Percentiles rank a stretch among this genome's conserved stretches.
phyloP scores from a whole-genome alignment of 2,113 vertebrate genomes.

The Neogobius melanostomus region DNA sequence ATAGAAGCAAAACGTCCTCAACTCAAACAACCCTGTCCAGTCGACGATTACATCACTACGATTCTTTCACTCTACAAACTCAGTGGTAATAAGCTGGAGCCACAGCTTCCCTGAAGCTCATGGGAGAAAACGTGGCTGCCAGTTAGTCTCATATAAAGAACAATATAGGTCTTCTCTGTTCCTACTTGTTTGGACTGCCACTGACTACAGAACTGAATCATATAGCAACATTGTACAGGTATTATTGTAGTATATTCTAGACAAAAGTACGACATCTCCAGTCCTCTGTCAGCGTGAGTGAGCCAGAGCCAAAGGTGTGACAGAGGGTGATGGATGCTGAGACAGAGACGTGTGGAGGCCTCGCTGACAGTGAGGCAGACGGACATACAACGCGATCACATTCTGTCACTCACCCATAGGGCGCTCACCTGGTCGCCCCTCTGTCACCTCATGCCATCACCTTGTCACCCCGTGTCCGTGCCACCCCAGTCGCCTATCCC shows the following conservation, averaged over 20 bases:
- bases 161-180: too few relatives aligned
- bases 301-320: slow-evolving; percentile 59
- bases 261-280: slow-evolving; percentile 26
- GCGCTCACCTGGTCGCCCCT: slow-evolving; percentile 69
- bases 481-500: slow-evolving; percentile 70
- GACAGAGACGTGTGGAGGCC: slow-evolving; percentile 38
- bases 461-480: slow-evolving; percentile 64
- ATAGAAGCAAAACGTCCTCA: too few relatives aligned
- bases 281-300: slow-evolving; percentile 41
- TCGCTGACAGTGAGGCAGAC: slow-evolving; percentile 62
- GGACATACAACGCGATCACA: slow-evolving; percentile 53
- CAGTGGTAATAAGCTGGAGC: too few relatives aligned
- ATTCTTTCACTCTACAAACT: too few relatives aligned
- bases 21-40: too few relatives aligned
- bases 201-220: background rate
- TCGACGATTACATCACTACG: too few relatives aligned
- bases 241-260: slow-evolving; percentile 26
- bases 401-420: slow-evolving; percentile 67
- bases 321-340: slow-evolving; percentile 44
- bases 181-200: too few relatives aligned
- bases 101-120: too few relatives aligned
- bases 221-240: background rate
- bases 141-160: too few relatives aligned
- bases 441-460: slow-evolving; percentile 73
- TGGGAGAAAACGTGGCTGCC: too few relatives aligned